phyloP scores from a whole-genome alignment of 2,888 invertebrate genomes.

The Cenopis cana region DNA sequence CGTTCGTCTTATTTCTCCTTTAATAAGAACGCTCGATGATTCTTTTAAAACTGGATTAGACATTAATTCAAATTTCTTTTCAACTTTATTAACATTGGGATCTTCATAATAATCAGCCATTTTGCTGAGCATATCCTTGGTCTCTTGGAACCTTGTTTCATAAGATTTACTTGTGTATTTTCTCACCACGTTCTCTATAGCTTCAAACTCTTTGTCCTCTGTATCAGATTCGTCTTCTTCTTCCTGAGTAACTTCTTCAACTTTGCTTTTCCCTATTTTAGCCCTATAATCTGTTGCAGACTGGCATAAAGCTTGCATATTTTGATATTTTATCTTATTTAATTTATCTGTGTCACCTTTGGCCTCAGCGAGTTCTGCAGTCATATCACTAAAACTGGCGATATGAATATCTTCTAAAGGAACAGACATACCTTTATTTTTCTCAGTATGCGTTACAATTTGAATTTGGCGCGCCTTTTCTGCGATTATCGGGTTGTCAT shows the following conservation, averaged over 20 bases:
- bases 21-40: conserved; percentile 65
- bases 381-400: conserved; percentile 61
- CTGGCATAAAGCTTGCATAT: conserved; percentile 69
- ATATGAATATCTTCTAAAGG: conserved; percentile 71
- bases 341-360: conserved; percentile 61
- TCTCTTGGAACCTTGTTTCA: conserved; percentile 75
- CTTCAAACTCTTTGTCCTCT: conserved; percentile 65
- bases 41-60: conserved; percentile 64
- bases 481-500: conserved; percentile 68
- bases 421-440: conserved; percentile 56
- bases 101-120: conserved; percentile 72
- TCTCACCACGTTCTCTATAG: conserved; percentile 72
- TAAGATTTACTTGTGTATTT: conserved; percentile 76
- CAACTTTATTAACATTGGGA: conserved; percentile 48
- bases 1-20: conserved; percentile 59
- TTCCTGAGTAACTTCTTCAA: conserved; percentile 36
- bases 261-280: conserved; percentile 47
- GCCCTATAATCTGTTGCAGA: conserved; percentile 60
- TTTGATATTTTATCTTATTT: conserved; percentile 68
- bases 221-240: conserved; percentile 47
- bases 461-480: conserved; percentile 79
- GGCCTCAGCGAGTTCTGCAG: conserved; percentile 64
- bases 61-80: conserved; percentile 46
- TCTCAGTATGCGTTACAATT: conserved; percentile 60
- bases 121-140: conserved; percentile 71